A percentile compares a stretch with the other conserved stretches of the same genome.
These are phyloP conservation scores for Drosophila ambigua DNA, from an alignment of 1,140 invertebrate species.

Conservation along the genomic window DNA sequence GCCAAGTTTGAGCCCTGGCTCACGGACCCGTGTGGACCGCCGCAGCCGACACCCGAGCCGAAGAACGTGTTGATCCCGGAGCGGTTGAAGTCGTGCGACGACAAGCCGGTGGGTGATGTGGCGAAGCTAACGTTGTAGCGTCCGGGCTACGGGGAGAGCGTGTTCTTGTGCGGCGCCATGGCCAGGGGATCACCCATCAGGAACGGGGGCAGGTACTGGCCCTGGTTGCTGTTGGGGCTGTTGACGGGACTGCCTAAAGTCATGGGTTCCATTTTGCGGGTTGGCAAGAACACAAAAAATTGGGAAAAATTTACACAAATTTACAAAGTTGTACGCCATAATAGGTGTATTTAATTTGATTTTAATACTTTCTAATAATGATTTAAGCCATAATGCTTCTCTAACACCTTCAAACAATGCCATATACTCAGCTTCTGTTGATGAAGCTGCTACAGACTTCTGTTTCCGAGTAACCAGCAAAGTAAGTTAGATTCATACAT, in stretches of 20 bases:
- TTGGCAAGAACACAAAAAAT: neutral
- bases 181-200: constrained; percentile 90
- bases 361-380: too few species aligned
- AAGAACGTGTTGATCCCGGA: constrained; percentile 43
- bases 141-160: constrained; percentile 84
- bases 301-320: neutral
- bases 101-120: constrained; percentile 65
- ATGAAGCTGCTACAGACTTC: too few species aligned
- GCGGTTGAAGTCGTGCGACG: constrained; percentile 46
- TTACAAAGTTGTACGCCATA: constrained; percentile 3
- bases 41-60: constrained; percentile 5
- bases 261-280: constrained; percentile 91
- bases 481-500: too few species aligned
- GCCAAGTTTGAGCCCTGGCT: neutral
- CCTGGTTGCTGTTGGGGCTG: constrained; percentile 84
- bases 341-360: too few species aligned
- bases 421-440: too few species aligned
- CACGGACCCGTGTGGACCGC: neutral
- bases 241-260: constrained; percentile 89
- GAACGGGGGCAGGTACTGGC: constrained; percentile 91
- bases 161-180: constrained; percentile 85
- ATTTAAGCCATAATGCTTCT: too few species aligned
- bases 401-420: too few species aligned
- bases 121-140: constrained; percentile 61
- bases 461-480: too few species aligned